phyloP scores from a whole-genome alignment of 2,113 vertebrate genomes.

The Leptocoma aspasia region DNA sequence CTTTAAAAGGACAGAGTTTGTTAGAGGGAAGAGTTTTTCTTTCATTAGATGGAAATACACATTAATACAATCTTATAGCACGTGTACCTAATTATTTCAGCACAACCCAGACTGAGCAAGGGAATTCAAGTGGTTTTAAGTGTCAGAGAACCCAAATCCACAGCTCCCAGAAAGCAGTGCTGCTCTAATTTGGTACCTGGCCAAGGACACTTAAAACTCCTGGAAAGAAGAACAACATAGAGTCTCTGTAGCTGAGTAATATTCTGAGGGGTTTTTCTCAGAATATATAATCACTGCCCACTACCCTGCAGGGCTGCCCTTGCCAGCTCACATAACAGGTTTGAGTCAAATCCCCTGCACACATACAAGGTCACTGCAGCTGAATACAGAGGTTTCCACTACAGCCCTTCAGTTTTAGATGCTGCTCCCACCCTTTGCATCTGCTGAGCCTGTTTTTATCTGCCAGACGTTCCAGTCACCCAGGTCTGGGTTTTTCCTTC shows the following conservation, averaged over 20 bases:
- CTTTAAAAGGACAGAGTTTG: background rate
- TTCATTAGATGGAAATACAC: background rate
- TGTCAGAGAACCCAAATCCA: background rate
- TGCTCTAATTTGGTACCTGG: background rate
- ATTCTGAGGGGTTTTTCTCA: rapidly evolving
- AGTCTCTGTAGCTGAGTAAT: background rate
- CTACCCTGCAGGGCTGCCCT: background rate
- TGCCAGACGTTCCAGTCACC: background rate
- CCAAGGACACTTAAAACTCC: background rate
- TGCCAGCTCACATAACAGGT: background rate
- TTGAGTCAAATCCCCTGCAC: background rate
- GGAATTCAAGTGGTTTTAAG: background rate
- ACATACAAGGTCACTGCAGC: background rate
- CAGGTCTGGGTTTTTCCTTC: background rate
- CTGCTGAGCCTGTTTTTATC: background rate
- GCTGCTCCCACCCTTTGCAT: background rate
- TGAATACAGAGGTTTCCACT: background rate
- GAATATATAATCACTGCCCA: background rate
- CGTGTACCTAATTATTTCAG: background rate
- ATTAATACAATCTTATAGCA: background rate
- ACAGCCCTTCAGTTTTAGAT: background rate
- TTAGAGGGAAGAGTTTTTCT: background rate
- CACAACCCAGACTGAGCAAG: background rate
- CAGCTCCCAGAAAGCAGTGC: background rate
- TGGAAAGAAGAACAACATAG: background rate